Percentiles rank a stretch among this genome's conserved stretches.
Conservation (phyloP, 2,888 invertebrate species). For the Villa cingulata region DNA sequence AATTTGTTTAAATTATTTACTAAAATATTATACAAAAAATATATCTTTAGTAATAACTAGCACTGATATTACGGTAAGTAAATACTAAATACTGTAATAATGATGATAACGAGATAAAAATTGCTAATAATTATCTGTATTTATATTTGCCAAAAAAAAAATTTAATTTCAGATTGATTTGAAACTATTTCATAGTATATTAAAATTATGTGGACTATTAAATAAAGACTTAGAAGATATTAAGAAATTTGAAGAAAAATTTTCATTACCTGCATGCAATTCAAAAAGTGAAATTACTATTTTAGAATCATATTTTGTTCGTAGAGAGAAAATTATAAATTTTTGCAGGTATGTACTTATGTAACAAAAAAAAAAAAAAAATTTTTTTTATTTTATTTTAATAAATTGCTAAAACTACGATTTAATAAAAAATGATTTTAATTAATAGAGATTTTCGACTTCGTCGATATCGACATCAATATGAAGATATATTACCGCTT, state of each 20-base stretch:
- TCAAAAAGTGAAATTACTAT: constrained; percentile 23
- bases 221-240: constrained; percentile 23
- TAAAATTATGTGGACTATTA: constrained; percentile 28
- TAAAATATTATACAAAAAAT: constrained; percentile 29
- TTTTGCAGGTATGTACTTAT: constrained; percentile 26
- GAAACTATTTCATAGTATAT: constrained; percentile 26
- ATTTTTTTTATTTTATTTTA: background rate
- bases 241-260: constrained; percentile 26
- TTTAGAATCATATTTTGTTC: constrained; percentile 31
- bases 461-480: constrained; percentile 32
- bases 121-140: too few species aligned
- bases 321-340: constrained; percentile 29
- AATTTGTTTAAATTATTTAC: constrained; percentile 29
- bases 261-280: constrained; percentile 22
- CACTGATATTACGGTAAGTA: constrained; percentile 28
- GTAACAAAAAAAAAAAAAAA: background rate
- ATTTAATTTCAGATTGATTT: constrained; percentile 23
- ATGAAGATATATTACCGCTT: constrained; percentile 26
- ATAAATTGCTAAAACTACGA: background rate
- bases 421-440: background rate
- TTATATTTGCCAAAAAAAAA: too few species aligned
- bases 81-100: background rate
- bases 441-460: constrained; percentile 26
- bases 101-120: too few species aligned
- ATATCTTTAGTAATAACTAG: constrained; percentile 30